phyloP scores from a whole-genome alignment of 2,888 invertebrate species.

The Celastrina argiolus region DNA sequence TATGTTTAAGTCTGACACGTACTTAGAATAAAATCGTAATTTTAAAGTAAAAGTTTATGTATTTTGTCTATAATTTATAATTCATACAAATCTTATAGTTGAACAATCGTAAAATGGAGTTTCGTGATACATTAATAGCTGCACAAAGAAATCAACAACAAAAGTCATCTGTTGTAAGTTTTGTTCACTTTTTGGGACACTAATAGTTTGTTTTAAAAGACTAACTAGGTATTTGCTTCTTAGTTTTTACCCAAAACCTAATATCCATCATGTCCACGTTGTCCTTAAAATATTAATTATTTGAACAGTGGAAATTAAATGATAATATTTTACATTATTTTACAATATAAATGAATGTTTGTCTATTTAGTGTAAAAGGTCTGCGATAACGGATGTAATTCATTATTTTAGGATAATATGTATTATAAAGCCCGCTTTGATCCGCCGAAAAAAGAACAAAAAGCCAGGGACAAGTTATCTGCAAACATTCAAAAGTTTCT shows the following conservation, averaged over 20 bases:
- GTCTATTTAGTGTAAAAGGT: neutral
- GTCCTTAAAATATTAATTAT: neutral
- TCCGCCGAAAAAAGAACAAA: conserved; percentile 88
- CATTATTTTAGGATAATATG: conserved; percentile 51
- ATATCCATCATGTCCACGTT: neutral
- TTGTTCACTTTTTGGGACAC: conserved; percentile 37
- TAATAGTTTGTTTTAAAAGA: conserved; percentile 35
- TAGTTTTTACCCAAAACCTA: conserved; percentile 24
- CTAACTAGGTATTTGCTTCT: too few relatives aligned
- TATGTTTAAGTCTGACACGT: conserved; percentile 69
- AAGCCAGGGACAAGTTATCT: conserved; percentile 82
- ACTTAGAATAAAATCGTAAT: conserved; percentile 61
- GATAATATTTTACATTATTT: neutral
- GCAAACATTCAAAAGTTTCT: conserved; percentile 90
- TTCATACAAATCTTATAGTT: conserved; percentile 1
- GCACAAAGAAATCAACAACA: conserved; percentile 75
- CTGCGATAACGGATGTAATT: neutral
- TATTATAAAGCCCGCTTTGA: conserved; percentile 89
- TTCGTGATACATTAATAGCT: conserved; percentile 69
- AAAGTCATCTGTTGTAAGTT: conserved; percentile 72
- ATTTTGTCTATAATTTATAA: conserved; percentile 39
- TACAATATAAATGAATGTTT: neutral
- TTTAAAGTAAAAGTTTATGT: conserved; percentile 49
- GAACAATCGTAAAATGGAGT: conserved; percentile 55
- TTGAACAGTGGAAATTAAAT: neutral